Evolutionary conservation across 2,888 invertebrate genomes (phyloP), one percentile per base, ranked within the genome.

Genomic region (Drosophila engyochracea): DNA sequence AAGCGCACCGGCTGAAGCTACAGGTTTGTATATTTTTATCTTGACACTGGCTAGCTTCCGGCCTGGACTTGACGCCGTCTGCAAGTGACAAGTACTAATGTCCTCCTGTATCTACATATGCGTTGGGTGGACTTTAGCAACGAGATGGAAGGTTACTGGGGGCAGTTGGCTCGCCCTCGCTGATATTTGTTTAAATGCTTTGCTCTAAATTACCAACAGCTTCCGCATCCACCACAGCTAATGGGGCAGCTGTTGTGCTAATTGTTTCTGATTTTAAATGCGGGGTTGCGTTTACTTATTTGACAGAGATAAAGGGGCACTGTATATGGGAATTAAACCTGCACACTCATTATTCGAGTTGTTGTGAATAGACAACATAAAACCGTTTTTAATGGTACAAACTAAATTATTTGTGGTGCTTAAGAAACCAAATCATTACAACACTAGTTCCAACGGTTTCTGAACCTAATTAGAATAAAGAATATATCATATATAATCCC

Each of bases 1-100:
- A 98, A 94, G 94, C 95, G 10, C 97, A 97, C 92, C 95, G 97
- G 88, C 95, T 98, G 9, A 98, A 97, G 92, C 94, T 98, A 76
- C 96, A 97, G 95, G 97, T 97, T 92, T 81, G 82, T 57, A 57
- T 83, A 70, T 69, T 25, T 55, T 25, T 55, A 59, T 64, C 37
- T 39, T 19, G 30, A 30, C 58, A 22, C 41, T 52, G 54, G 19
- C 22, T 14, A 30, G 39, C 47, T 65, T 65, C 59, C 22, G 16
- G 37, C 39, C 63, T 69, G 73, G 62, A 51, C 66, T 65, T 74
- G 53, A 66, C 82, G 71, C 82, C 89, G 79, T 62, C 85, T 91
- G 90, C 76, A 74, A 79, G 70, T 85, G 91, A 91, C 90, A 91
- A 87, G 83, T 82, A 91, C 91, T 91, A 91, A 91, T 91, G 90